Conservation (phyloP, 2,888 invertebrate genomes). For the Halictus quadricinctus region DNA sequence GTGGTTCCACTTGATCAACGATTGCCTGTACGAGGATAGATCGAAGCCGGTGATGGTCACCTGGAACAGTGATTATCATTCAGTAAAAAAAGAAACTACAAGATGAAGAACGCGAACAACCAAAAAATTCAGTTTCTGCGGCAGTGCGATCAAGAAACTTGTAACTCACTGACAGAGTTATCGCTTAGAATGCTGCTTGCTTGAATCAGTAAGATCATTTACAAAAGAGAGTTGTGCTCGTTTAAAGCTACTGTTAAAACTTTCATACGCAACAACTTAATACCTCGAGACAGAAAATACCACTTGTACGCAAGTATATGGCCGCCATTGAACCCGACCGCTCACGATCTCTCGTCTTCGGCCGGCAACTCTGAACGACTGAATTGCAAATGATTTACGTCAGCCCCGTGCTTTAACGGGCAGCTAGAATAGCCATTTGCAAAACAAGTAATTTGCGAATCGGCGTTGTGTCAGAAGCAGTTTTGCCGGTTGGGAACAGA, state of each 20-base stretch:
- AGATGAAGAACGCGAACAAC: too few relatives aligned
- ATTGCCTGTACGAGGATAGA: slow-evolving; percentile 95
- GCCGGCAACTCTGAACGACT: not conserved
- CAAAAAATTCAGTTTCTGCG: too few relatives aligned
- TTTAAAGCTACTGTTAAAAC: too few relatives aligned
- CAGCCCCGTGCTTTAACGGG: not conserved
- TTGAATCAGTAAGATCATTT: too few relatives aligned
- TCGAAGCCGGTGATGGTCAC: slow-evolving; percentile 96
- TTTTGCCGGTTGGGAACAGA: not conserved
- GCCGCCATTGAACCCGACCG: not conserved
- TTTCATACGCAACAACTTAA: too few relatives aligned
- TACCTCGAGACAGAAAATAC: not conserved
- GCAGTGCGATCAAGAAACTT: too few relatives aligned
- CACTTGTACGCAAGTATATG: not conserved
- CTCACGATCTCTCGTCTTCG: not conserved
- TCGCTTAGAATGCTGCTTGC: too few relatives aligned
- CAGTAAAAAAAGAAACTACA: not conserved
- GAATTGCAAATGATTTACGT: not conserved
- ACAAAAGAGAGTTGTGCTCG: too few relatives aligned
- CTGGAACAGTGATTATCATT: slow-evolving; percentile 73
- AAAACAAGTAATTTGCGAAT: not conserved
- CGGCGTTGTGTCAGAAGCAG: not conserved
- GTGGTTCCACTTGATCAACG: slow-evolving; percentile 98
- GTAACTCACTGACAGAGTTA: too few relatives aligned
- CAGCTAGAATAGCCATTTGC: not conserved